Conservation (phyloP, 2,797 vertebrate species). For the Poecilia gillii region DNA sequence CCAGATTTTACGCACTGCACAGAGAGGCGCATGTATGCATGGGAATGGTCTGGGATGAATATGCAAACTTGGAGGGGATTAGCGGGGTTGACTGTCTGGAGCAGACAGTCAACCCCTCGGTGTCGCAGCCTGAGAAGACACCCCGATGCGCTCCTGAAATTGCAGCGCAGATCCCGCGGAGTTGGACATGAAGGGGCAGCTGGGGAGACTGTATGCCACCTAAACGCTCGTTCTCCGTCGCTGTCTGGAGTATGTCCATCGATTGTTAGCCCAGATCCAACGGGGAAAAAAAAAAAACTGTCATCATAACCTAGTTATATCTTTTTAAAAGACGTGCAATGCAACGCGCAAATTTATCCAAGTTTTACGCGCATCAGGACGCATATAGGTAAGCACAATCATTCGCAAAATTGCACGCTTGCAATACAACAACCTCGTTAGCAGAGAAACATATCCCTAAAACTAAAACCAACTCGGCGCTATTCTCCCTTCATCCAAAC, state of each 20-base stretch:
- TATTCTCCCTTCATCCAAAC: slow-evolving; percentile 27
- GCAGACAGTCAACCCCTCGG: slow-evolving; percentile 19
- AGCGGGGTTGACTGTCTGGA: slow-evolving; percentile 33
- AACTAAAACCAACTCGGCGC: slow-evolving; percentile 19
- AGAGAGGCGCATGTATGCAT: background rate
- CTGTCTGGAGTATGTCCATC: slow-evolving; percentile 32
- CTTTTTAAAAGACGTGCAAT: background rate
- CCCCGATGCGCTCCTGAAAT: slow-evolving; percentile 68
- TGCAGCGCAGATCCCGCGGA: slow-evolving; percentile 67
- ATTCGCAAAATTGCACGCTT: background rate
- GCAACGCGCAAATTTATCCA: slow-evolving; percentile 21
- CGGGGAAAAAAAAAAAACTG: background rate
- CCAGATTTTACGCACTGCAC: background rate
- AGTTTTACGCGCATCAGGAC: slow-evolving; percentile 20
- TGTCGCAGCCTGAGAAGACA: slow-evolving; percentile 57
- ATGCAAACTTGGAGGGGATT: slow-evolving; percentile 62
- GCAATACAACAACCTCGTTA: background rate
- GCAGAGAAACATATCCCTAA: background rate
- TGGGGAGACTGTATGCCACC: slow-evolving; percentile 48
- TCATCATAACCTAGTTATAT: background rate
- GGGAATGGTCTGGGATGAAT: slow-evolving; percentile 40
- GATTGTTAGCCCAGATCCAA: slow-evolving; percentile 4
- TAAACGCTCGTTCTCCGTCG: slow-evolving; percentile 49
- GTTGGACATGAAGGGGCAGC: slow-evolving; percentile 61
- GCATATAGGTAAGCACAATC: background rate